A percentile compares a stretch with the other conserved stretches of the same genome.
Evolutionary conservation across 2,888 invertebrate species (phyloP).

Genomic region (Ormyrus pomaceus): DNA sequence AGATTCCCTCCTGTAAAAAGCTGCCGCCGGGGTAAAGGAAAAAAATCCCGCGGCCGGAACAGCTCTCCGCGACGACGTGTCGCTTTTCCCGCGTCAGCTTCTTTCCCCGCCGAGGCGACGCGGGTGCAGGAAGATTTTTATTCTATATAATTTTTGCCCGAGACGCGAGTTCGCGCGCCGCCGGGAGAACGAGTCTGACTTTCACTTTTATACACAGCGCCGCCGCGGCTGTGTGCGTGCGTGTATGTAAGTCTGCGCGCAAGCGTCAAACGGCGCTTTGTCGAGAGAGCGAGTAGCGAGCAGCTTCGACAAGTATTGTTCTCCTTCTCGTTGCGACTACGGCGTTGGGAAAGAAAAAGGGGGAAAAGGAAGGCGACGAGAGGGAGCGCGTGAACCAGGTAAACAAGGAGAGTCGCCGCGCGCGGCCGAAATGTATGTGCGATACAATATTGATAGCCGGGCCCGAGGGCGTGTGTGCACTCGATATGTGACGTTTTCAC

Average conservation of each 20-base stretch:
- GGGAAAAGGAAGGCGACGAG: background rate
- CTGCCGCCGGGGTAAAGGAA: background rate
- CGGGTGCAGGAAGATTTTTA: constrained; percentile 33
- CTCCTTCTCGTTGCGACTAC: background rate
- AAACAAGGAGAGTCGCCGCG: background rate
- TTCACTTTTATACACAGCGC: constrained; percentile 50
- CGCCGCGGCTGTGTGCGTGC: background rate
- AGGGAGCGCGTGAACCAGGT: background rate
- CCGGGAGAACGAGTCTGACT: constrained; percentile 39
- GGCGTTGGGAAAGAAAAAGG: constrained; percentile 26
- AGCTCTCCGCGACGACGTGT: background rate
- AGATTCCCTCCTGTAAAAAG: too few relatives aligned
- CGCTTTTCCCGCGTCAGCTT: background rate
- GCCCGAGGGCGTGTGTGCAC: too few relatives aligned
- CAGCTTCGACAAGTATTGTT: constrained; percentile 46
- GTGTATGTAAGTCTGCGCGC: background rate
- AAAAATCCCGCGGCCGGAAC: background rate
- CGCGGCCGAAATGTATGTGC: background rate
- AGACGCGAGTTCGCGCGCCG: constrained; percentile 9
- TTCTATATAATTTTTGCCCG: constrained; percentile 35
- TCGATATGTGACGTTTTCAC: too few relatives aligned
- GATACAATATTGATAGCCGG: background rate
- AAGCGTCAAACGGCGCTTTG: constrained; percentile 39
- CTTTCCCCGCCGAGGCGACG: background rate
- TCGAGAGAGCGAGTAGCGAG: constrained; percentile 14